A percentile compares a stretch with the other conserved stretches of the same genome.
These are phyloP conservation scores for Eidolon helvum DNA, from an alignment of 2,113 vertebrate genomes.

Conservation along the genomic window DNA sequence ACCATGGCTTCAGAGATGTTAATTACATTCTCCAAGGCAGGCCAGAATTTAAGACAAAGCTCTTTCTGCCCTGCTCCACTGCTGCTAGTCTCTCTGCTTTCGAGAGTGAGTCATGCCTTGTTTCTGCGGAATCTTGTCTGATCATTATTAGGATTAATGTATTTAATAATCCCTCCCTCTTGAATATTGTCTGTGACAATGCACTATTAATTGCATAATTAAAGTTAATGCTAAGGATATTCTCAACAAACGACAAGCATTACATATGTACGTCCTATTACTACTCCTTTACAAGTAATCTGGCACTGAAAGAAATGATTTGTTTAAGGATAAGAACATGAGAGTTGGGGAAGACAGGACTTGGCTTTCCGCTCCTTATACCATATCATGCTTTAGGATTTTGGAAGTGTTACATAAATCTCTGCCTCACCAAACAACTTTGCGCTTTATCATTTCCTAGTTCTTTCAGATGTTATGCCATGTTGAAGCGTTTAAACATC, in stretches of 20 bases:
- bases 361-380: not conserved
- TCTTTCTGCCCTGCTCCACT: not conserved
- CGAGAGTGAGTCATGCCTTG: not conserved
- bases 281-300: not conserved
- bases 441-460: not conserved
- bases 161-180: not conserved
- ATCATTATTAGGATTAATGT: not conserved
- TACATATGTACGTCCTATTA: not conserved
- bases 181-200: not conserved
- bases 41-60: not conserved
- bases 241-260: not conserved
- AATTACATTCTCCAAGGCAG: not conserved
- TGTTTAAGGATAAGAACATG: not conserved
- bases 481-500: not conserved
- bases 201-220: conserved; percentile 9
- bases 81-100: not conserved
- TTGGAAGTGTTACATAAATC: not conserved
- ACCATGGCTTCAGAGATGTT: not conserved
- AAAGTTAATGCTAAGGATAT: conserved; percentile 15
- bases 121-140: not conserved
- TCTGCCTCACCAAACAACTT: not conserved
- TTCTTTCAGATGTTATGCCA: not conserved
- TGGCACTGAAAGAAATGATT: not conserved
- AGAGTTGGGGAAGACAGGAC: not conserved
- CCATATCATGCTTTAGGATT: not conserved